phyloP scores from a whole-genome alignment of 2,888 invertebrate genomes.

The Sphinx pinastri region DNA sequence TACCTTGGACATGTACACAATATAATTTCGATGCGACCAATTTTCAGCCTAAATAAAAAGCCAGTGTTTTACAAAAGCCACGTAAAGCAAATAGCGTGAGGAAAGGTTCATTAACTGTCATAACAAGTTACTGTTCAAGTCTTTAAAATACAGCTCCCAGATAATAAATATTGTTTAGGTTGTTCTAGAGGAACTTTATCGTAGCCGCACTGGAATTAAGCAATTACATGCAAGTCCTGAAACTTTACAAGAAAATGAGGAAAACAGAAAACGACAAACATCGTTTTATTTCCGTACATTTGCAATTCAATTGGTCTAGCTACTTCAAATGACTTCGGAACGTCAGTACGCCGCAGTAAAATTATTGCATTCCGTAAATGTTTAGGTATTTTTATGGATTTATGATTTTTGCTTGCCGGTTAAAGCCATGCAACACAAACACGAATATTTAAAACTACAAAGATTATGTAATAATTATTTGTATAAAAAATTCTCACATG shows the following conservation, averaged over 20 bases:
- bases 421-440: neutral
- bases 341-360: constrained; percentile 35
- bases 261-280: constrained; percentile 71
- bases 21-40: no score
- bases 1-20: no score
- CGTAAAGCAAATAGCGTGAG: neutral
- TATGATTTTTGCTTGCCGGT: neutral
- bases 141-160: constrained; percentile 27
- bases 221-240: constrained; percentile 74
- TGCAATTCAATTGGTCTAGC: constrained; percentile 67
- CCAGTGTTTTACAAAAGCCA: neutral
- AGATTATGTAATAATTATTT: neutral
- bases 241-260: constrained; percentile 62
- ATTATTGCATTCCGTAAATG: constrained; percentile 29
- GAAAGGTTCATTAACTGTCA: constrained; percentile 4
- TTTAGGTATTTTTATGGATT: constrained; percentile 20
- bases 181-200: constrained; percentile 57
- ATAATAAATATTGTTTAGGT: constrained; percentile 46
- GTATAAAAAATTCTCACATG: neutral
- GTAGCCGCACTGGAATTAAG: constrained; percentile 67
- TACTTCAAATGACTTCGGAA: constrained; percentile 50
- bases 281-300: constrained; percentile 66
- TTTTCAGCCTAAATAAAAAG: neutral
- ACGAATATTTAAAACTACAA: neutral
- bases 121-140: constrained; percentile 1